phyloP scores from a whole-genome alignment of 2,113 vertebrate genomes.

The Anser brachyrhynchus region DNA sequence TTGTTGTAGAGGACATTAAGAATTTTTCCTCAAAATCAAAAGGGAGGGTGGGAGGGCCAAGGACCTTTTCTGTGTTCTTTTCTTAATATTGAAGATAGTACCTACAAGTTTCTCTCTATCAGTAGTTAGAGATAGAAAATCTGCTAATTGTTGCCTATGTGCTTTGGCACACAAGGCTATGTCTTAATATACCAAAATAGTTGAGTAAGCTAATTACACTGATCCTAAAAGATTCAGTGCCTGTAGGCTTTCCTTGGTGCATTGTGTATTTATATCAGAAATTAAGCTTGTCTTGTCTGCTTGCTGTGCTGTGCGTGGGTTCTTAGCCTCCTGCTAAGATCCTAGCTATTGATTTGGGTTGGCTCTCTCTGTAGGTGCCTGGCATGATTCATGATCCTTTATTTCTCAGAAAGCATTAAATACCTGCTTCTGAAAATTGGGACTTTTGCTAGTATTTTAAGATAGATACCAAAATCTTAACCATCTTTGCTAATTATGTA shows the following conservation, averaged over 20 bases:
- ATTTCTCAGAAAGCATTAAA: conserved; percentile 23
- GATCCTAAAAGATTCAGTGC: conserved; percentile 32
- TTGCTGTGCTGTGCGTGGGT: conserved; percentile 45
- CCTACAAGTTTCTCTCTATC: neutral
- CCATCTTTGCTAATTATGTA: neutral
- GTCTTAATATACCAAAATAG: conserved; percentile 29
- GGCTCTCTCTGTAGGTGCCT: conserved; percentile 6
- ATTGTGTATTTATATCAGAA: conserved; percentile 38
- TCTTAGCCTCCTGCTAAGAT: conserved; percentile 61
- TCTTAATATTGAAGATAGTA: neutral
- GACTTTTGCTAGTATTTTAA: neutral
- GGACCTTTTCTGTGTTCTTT: neutral
- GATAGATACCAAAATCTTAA: neutral
- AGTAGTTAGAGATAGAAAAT: neutral
- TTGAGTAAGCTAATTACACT: conserved; percentile 34
- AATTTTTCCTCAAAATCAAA: neutral
- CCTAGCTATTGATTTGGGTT: conserved; percentile 49
- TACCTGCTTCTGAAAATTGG: neutral
- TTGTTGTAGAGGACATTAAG: neutral
- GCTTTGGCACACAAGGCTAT: neutral
- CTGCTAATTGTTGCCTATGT: neutral
- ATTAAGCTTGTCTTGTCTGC: conserved; percentile 37
- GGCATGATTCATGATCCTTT: neutral
- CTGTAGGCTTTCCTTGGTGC: conserved; percentile 4
- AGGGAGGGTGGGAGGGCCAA: accelerated